These are phyloP conservation scores for Leucoraja erinaceus DNA, from an alignment of 2,113 vertebrate species.

Conservation along the genomic window DNA sequence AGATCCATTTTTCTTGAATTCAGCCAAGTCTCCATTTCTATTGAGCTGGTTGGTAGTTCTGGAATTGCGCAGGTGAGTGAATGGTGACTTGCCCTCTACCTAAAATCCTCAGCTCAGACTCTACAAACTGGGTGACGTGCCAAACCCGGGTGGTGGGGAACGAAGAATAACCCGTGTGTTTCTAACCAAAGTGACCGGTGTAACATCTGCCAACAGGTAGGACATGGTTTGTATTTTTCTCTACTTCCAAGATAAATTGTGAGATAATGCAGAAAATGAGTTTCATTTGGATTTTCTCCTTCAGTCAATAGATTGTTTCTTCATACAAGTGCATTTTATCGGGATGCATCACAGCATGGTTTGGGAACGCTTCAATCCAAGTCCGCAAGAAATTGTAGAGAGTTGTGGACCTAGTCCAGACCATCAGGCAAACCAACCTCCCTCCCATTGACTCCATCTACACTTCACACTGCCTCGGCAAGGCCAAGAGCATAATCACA, in stretches of 20 bases:
- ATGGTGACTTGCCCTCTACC: neutral
- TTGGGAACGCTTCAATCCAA: no score
- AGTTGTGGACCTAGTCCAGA: no score
- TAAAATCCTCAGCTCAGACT: neutral
- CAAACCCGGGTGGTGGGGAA: neutral
- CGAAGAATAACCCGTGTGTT: neutral
- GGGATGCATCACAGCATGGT: no score
- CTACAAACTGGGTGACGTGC: neutral
- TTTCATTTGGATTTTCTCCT: neutral
- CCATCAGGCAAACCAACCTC: no score
- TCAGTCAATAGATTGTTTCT: neutral
- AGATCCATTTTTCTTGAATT: neutral
- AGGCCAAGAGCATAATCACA: no score
- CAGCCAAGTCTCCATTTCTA: neutral
- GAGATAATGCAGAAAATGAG: neutral
- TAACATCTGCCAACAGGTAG: neutral
- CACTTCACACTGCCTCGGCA: no score
- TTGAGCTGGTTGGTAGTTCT: neutral
- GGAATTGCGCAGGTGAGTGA: neutral
- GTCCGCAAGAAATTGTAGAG: no score
- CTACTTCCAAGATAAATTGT: neutral
- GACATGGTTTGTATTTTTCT: conserved; percentile 10
- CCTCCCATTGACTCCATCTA: no score
- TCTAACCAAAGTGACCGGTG: neutral
- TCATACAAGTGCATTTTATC: neutral